These are phyloP conservation scores for Acleris holmiana DNA, from an alignment of 2,888 invertebrate species.

Conservation along the genomic window DNA sequence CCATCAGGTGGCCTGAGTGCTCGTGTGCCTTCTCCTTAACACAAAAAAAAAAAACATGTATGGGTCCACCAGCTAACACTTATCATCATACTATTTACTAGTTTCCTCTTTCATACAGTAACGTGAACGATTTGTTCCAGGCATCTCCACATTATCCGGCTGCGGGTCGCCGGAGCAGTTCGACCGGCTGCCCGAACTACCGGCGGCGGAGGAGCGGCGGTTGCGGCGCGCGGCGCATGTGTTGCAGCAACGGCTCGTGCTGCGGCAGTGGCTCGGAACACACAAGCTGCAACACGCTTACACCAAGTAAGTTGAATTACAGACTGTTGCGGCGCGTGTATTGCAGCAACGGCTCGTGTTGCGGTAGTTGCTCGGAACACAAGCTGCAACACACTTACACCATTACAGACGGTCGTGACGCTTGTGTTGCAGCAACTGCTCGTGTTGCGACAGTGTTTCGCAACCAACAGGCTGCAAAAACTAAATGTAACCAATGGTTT, in stretches of 20 bases:
- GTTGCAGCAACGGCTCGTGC: constrained; percentile 92
- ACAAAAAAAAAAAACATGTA: too few species aligned
- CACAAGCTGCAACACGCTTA: constrained; percentile 90
- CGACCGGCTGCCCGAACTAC: constrained; percentile 90
- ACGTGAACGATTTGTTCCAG: constrained; percentile 76
- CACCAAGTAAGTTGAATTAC: constrained; percentile 80
- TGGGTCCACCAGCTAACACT: too few species aligned
- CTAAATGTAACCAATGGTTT: too few species aligned
- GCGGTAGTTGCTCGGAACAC: constrained; percentile 92
- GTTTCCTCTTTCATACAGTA: too few species aligned
- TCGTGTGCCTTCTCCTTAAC: too few species aligned
- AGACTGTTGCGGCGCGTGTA: constrained; percentile 77
- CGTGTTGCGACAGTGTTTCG: too few species aligned
- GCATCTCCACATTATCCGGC: constrained; percentile 92
- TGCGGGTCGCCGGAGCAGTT: constrained; percentile 91
- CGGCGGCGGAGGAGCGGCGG: constrained; percentile 92
- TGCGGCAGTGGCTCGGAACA: constrained; percentile 93
- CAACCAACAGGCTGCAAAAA: too few species aligned
- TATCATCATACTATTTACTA: too few species aligned
- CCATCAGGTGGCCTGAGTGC: too few species aligned
- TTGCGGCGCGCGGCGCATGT: constrained; percentile 92
- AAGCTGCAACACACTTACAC: constrained; percentile 89
- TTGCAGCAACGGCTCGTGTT: constrained; percentile 93
- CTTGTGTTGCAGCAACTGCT: too few species aligned
- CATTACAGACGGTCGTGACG: constrained; percentile 46